A percentile compares a stretch with the other conserved stretches of the same genome.
These are phyloP conservation scores for Rhamnusium bicolor DNA, from an alignment of 2,888 invertebrate species.

Conservation along the genomic window DNA sequence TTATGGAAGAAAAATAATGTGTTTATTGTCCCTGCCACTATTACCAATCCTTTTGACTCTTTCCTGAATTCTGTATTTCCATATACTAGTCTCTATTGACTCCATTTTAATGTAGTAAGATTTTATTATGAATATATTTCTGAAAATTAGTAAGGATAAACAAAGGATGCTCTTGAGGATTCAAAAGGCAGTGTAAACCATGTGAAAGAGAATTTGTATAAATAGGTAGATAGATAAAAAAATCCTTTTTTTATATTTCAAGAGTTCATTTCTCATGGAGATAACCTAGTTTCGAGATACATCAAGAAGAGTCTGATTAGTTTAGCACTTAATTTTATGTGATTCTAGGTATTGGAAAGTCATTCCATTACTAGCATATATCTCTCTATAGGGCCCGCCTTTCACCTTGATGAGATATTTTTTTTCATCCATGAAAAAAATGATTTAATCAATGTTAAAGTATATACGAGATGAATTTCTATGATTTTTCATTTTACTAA, in stretches of 20 bases:
- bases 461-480: not conserved
- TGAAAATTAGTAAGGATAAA: too few species aligned
- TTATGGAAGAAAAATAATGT: too few species aligned
- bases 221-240: too few species aligned
- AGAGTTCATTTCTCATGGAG: constrained; percentile 7
- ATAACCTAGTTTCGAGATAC: constrained; percentile 4
- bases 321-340: constrained; percentile 18
- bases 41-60: too few species aligned
- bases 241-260: not conserved
- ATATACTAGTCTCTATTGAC: too few species aligned
- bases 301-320: constrained; percentile 4
- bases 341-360: constrained; percentile 4
- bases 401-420: not conserved
- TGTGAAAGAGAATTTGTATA: not conserved
- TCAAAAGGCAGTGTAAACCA: not conserved
- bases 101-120: too few species aligned
- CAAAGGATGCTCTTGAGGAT: too few species aligned
- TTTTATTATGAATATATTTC: too few species aligned
- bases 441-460: not conserved
- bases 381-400: not conserved
- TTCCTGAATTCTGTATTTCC: too few species aligned
- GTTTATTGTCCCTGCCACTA: too few species aligned
- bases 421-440: not conserved
- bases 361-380: not conserved
- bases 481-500: constrained; percentile 2